Conservation (phyloP, 2,888 invertebrate genomes). For the Ichneumoninae sp. region DNA sequence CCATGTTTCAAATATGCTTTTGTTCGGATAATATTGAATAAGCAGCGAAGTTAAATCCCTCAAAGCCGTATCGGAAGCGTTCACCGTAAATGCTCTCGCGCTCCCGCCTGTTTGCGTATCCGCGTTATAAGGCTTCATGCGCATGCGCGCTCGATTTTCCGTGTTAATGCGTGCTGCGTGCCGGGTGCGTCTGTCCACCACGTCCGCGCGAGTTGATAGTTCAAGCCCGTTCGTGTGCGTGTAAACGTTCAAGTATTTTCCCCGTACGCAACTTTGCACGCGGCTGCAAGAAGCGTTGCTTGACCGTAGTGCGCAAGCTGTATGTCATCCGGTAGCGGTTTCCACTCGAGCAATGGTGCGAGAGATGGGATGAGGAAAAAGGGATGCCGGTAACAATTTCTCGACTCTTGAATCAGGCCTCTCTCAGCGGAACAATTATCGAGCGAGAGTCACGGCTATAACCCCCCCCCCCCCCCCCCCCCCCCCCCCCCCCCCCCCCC, state of each 20-base stretch:
- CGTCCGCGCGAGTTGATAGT: not conserved
- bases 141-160: slow-evolving; percentile 23
- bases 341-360: slow-evolving; percentile 19
- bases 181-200: not conserved
- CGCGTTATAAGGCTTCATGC: slow-evolving; percentile 13
- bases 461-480: no score
- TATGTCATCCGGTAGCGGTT: slow-evolving; percentile 24
- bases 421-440: slow-evolving; percentile 13
- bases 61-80: not conserved
- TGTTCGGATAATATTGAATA: not conserved
- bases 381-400: not conserved
- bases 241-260: slow-evolving; percentile 22
- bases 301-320: not conserved
- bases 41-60: not conserved
- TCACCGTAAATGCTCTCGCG: not conserved
- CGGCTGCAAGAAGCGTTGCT: slow-evolving; percentile 15
- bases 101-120: slow-evolving; percentile 8
- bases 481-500: no score
- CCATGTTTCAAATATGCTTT: no score
- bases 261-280: slow-evolving; percentile 9
- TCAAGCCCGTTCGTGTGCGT: not conserved
- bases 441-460: not conserved
- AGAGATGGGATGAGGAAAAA: not conserved
- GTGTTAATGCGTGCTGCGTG: slow-evolving; percentile 29
- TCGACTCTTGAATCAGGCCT: slow-evolving; percentile 16